Conservation (phyloP, 2,113 vertebrate genomes). For the Aphyosemion australe region DNA sequence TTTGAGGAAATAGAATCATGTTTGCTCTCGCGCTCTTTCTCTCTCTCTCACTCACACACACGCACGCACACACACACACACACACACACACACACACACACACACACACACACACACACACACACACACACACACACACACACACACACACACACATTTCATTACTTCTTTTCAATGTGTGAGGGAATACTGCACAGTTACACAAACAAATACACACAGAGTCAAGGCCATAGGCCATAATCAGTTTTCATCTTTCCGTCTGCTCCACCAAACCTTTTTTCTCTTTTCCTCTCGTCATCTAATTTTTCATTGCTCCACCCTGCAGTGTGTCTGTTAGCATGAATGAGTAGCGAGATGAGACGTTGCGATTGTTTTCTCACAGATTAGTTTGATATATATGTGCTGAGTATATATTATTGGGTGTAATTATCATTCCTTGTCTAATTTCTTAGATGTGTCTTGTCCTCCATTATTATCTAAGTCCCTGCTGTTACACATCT, state of each 20-base stretch:
- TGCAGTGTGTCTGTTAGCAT: constrained; percentile 25
- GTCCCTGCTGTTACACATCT: constrained; percentile 53
- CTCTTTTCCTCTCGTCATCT: neutral
- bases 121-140: neutral
- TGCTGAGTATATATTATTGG: neutral
- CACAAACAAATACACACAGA: constrained; percentile 21
- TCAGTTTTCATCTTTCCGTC: constrained; percentile 57
- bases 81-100: neutral
- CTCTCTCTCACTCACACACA: neutral
- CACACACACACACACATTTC: neutral
- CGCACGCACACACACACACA: neutral
- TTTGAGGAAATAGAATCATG: constrained; percentile 29
- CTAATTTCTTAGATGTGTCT: constrained; percentile 29
- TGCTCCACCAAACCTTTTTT: constrained; percentile 40
- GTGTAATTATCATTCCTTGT: neutral
- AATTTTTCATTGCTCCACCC: constrained; percentile 4
- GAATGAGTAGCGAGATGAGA: neutral
- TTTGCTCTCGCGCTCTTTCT: neutral
- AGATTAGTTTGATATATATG: neutral
- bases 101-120: neutral
- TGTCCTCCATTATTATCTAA: constrained; percentile 58
- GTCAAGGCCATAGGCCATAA: constrained; percentile 46
- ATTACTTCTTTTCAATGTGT: constrained; percentile 31
- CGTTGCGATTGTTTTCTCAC: neutral
- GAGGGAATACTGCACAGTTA: constrained; percentile 9